These are phyloP conservation scores for Tympanuchus pallidicinctus DNA, from an alignment of 2,113 vertebrate species.

Conservation along the genomic window DNA sequence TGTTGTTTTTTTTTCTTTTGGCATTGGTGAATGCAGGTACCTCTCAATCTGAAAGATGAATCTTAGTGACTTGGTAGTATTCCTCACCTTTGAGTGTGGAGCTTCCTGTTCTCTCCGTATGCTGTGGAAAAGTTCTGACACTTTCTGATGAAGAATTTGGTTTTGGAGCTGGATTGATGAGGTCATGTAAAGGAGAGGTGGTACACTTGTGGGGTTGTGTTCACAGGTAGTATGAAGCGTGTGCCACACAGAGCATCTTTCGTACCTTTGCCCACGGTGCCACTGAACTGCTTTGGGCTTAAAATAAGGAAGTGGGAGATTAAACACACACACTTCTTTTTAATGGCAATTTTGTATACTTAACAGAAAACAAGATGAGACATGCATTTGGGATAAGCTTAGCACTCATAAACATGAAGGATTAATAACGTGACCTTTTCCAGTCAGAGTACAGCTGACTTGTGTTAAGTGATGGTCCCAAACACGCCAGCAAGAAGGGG, in stretches of 20 bases:
- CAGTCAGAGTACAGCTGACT: not conserved
- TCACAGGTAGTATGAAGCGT: not conserved
- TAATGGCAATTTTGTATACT: not conserved
- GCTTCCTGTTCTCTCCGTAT: not conserved
- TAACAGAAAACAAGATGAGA: constrained; percentile 5
- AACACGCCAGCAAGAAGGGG: not conserved
- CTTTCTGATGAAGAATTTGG: not conserved
- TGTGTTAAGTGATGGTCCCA: not conserved
- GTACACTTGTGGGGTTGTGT: not conserved
- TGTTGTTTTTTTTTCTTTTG: constrained; percentile 7
- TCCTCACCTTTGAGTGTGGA: not conserved
- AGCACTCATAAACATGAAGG: not conserved
- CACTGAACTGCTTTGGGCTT: not conserved
- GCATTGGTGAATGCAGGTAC: constrained; percentile 21
- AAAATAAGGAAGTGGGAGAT: not conserved
- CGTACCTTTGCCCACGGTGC: rapidly evolving
- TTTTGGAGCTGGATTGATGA: not conserved
- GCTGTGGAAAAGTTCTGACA: not conserved
- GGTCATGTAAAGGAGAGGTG: not conserved
- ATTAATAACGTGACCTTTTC: constrained; percentile 40
- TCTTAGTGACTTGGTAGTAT: not conserved
- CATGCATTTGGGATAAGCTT: not conserved
- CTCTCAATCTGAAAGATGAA: not conserved
- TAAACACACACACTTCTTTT: not conserved
- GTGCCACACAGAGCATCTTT: not conserved